These are phyloP conservation scores for Ptychobarbus kaznakovi DNA, from an alignment of 2,797 vertebrate species.

Conservation along the genomic window DNA sequence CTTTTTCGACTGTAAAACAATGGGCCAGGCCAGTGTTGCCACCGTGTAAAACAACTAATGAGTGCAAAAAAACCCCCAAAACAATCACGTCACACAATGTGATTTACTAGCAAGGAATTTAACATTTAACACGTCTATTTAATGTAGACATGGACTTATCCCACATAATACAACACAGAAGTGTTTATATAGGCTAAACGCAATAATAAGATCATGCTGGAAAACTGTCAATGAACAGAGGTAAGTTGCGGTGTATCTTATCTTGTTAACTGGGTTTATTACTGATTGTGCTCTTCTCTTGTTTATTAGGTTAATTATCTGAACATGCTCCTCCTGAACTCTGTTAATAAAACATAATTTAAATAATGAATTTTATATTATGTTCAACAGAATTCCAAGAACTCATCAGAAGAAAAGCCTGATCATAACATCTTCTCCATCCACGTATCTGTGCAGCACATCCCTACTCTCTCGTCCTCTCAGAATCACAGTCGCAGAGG, in stretches of 20 bases:
- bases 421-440: not conserved
- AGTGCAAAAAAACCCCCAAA: not conserved
- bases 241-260: too few species aligned
- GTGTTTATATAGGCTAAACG: not conserved
- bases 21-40: not conserved
- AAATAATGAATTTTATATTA: not conserved
- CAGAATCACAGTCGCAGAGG: constrained; percentile 5
- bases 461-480: not conserved
- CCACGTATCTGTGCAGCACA: not conserved
- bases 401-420: not conserved
- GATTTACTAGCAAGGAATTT: not conserved
- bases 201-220: too few species aligned
- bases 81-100: not conserved
- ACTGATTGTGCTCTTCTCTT: too few species aligned
- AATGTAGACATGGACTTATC: not conserved
- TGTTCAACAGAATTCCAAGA: not conserved
- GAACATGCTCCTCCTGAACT: too few species aligned
- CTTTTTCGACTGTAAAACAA: not conserved
- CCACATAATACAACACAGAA: not conserved
- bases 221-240: too few species aligned
- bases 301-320: too few species aligned
- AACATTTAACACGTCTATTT: not conserved
- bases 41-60: not conserved
- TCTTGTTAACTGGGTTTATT: too few species aligned
- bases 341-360: too few species aligned